Conservation (phyloP, 2,797 vertebrate species). For the Tenualosa thibaudeaui region DNA sequence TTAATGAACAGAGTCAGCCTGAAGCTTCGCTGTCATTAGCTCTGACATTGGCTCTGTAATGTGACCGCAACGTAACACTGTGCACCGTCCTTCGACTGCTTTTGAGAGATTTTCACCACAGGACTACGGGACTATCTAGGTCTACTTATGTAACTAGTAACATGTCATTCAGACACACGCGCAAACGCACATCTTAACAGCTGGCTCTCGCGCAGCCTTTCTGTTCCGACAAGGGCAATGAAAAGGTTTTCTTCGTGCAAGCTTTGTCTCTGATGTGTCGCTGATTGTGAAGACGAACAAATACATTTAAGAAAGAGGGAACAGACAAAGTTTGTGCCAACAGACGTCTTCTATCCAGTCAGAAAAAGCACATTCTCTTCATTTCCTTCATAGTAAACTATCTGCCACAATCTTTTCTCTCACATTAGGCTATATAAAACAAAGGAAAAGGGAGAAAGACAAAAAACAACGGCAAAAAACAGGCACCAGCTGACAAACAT, state of each 20-base stretch:
- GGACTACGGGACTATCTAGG: background rate
- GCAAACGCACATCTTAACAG: background rate
- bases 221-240: background rate
- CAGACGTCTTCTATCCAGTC: background rate
- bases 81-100: background rate
- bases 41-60: slow-evolving; percentile 38
- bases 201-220: background rate
- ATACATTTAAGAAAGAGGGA: background rate
- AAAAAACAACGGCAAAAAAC: background rate
- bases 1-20: background rate
- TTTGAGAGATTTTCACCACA: background rate
- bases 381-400: background rate
- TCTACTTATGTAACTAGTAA: background rate
- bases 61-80: background rate
- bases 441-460: background rate
- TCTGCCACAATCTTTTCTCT: background rate
- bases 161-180: background rate
- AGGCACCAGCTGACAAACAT: slow-evolving; percentile 36
- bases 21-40: slow-evolving; percentile 37
- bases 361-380: slow-evolving; percentile 1
- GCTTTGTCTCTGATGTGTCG: background rate
- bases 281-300: background rate
- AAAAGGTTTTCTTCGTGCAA: background rate
- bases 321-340: background rate
- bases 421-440: slow-evolving; percentile 8